Conservation (phyloP, 1,140 invertebrate species). For the Spodoptera frugiperda region DNA sequence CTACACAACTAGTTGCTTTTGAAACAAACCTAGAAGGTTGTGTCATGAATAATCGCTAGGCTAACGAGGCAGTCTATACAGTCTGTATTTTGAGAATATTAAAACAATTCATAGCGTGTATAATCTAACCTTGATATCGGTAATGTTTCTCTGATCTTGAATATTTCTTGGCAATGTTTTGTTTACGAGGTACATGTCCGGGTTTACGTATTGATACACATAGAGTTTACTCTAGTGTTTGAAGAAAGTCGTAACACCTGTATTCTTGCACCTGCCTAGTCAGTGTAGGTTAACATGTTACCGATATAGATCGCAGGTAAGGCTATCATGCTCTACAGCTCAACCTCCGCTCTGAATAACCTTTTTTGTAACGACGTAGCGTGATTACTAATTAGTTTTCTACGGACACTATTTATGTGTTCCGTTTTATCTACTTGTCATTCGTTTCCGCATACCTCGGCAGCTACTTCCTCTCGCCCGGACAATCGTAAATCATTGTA, state of each 20-base stretch:
- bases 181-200: slow-evolving; percentile 65
- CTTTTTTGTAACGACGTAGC: slow-evolving; percentile 45
- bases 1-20: too few species aligned
- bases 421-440: slow-evolving; percentile 40
- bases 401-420: slow-evolving; percentile 34
- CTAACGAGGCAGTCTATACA: too few species aligned
- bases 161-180: slow-evolving; percentile 63
- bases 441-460: slow-evolving; percentile 41
- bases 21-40: too few species aligned
- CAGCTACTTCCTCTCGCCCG: slow-evolving; percentile 9
- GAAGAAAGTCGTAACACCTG: slow-evolving; percentile 66
- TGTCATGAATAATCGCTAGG: too few species aligned
- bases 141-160: slow-evolving; percentile 45
- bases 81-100: too few species aligned
- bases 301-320: slow-evolving; percentile 66
- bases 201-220: slow-evolving; percentile 69
- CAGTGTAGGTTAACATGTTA: slow-evolving; percentile 69
- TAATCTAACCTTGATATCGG: slow-evolving; percentile 32
- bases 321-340: slow-evolving; percentile 55
- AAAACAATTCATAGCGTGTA: not conserved
- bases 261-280: slow-evolving; percentile 49
- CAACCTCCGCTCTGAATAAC: slow-evolving; percentile 52
- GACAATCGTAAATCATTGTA: slow-evolving; percentile 16
- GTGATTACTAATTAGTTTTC: slow-evolving; percentile 41
- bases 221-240: slow-evolving; percentile 71